Conservation (phyloP, 2,888 invertebrate species). For the Sarcophaga variegata region DNA sequence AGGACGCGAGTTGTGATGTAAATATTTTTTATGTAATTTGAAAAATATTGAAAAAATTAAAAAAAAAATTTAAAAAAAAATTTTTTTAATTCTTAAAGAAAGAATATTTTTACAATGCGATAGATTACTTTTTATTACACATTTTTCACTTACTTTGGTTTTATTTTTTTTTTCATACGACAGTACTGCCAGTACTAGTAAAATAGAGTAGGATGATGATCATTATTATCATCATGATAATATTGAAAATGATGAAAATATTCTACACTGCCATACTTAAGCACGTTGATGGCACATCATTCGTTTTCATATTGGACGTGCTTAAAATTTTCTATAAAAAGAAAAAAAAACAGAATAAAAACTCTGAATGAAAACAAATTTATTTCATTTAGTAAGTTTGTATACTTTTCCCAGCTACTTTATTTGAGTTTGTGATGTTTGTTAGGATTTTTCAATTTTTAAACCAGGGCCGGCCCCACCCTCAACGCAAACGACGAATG, state of each 20-base stretch:
- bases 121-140: no score
- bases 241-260: constrained; percentile 47
- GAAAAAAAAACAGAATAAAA: no score
- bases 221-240: neutral
- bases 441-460: constrained; percentile 46
- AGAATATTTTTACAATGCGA: no score
- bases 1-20: no score
- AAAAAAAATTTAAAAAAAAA: no score
- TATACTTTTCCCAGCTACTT: neutral
- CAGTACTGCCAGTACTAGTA: neutral
- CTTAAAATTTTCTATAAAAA: constrained; percentile 34
- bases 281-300: constrained; percentile 67
- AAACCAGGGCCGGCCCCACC: neutral
- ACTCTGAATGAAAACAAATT: neutral
- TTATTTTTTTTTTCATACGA: no score
- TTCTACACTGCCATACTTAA: constrained; percentile 37
- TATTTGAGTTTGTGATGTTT: constrained; percentile 44
- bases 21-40: no score
- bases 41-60: no score
- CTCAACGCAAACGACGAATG: constrained; percentile 1
- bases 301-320: constrained; percentile 68
- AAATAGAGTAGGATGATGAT: neutral
- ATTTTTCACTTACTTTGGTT: no score
- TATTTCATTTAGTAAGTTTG: constrained; percentile 1
- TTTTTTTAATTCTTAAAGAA: no score